These are phyloP conservation scores for Myiozetetes cayanensis DNA, from an alignment of 2,113 vertebrate species.

Conservation along the genomic window DNA sequence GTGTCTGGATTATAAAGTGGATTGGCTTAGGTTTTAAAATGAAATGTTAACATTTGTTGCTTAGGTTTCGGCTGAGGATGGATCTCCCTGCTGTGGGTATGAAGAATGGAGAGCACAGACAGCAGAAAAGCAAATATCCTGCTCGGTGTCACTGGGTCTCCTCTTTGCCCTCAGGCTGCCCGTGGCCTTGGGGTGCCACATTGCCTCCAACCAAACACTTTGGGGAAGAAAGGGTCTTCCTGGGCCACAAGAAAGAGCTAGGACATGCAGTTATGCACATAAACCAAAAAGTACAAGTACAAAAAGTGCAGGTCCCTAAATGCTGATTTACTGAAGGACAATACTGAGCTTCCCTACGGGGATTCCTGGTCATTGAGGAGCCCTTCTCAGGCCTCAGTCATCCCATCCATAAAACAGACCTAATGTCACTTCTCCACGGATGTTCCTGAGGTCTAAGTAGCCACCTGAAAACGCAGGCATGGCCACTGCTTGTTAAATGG, in stretches of 20 bases:
- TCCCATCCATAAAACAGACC: not conserved
- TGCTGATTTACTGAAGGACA: accelerated
- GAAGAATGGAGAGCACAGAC: not conserved
- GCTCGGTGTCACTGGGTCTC: accelerated
- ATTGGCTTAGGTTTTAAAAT: constrained; percentile 41
- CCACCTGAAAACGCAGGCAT: accelerated
- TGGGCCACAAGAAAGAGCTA: accelerated
- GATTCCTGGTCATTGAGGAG: not conserved
- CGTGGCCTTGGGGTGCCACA: not conserved
- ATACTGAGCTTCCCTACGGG: accelerated
- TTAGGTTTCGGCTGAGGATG: not conserved
- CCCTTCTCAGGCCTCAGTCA: not conserved
- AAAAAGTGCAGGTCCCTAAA: too few relatives aligned
- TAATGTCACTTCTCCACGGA: not conserved
- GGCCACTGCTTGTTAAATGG: accelerated
- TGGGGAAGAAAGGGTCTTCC: not conserved
- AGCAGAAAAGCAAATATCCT: not conserved
- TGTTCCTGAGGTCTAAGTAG: not conserved
- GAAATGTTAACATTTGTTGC: constrained; percentile 28
- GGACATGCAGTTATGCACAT: accelerated
- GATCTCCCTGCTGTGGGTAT: not conserved
- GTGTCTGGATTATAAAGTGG: constrained; percentile 62
- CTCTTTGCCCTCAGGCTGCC: not conserved
- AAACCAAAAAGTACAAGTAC: not conserved
- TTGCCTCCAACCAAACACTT: not conserved